Evolutionary conservation across 2,888 invertebrate species (phyloP), one percentile per base, ranked within the genome.

Genomic region (Flexamia atlantica): DNA sequence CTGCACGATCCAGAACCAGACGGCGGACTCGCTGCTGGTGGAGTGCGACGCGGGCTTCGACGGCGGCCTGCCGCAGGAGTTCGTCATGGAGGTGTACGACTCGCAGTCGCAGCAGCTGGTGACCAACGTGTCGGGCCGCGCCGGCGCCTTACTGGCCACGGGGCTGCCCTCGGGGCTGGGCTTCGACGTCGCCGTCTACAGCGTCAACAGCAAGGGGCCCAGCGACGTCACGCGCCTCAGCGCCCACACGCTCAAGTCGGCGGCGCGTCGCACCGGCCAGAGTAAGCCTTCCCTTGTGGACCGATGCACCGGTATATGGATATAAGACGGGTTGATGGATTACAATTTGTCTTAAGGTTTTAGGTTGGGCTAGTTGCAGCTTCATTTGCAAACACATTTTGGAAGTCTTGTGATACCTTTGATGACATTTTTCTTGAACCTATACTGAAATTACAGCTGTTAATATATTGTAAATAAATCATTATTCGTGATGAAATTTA

Each of bases 1-100:
- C 90, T 96, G 95, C 90, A 93, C 94, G 82, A 92, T 95, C 86
- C 91, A 93, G 86, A 96, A 95, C 90, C 94, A 94, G 90, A 95
- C 95, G 40, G 93, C 93, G 84, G 94, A 94, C 87, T 93, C 95
- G 40, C 90, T 96, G 87, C 93, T 93, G 90, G 93, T 95, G 86
- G 94, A 95, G 89, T 96, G 95, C 90, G 90, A 92, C 30, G 94
- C 95, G 89, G 95, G 95, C 84, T 95, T 95, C 90, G 94, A 95
- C 89, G 95, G 95, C 20, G 95, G 95, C 64, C 91, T 95, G 84
- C 92, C 93, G 85, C 95, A 95, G 90, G 93, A 93, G 89, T 95
- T 95, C 90, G 92, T 94, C 87, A 93, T 95, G 91, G 95, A 95
- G 90, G 93, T 95, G 85, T 93, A 92, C 90, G 92, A 92, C 88